Percentiles rank a stretch among this genome's conserved stretches.
Evolutionary conservation across 64 coral and sea anemone genomes (phyloP).

Genomic region (Pachyseris speciosa): DNA sequence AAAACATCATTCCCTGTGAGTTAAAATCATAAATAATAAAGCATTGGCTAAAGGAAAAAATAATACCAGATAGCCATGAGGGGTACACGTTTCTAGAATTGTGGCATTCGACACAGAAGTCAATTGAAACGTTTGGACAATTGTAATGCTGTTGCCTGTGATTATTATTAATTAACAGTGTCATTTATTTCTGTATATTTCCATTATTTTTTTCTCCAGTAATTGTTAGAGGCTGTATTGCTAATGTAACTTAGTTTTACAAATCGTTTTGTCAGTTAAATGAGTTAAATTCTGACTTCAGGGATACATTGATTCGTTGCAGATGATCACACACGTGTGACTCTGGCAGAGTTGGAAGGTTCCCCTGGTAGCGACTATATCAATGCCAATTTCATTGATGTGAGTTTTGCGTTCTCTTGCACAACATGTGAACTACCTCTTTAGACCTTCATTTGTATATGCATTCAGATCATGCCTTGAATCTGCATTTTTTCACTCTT

Average conservation of each 20-base stretch:
- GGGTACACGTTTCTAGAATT: too few relatives aligned
- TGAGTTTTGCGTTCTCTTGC: conserved; percentile 10
- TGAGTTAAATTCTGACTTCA: too few relatives aligned
- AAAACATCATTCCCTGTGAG: conserved; percentile 88
- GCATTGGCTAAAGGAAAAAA: neutral
- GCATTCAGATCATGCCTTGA: neutral
- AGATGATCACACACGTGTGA: conserved; percentile 77
- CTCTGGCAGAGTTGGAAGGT: conserved; percentile 62
- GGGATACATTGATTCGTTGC: neutral
- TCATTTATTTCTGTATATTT: too few relatives aligned
- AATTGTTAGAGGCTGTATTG: too few relatives aligned
- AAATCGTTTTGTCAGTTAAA: neutral
- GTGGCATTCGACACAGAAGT: too few relatives aligned
- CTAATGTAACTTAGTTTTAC: too few relatives aligned
- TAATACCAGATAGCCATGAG: too few relatives aligned
- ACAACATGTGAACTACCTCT: neutral
- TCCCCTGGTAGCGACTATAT: conserved; percentile 75
- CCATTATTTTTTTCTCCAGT: too few relatives aligned
- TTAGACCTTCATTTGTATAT: neutral
- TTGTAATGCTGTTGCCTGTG: too few relatives aligned
- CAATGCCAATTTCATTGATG: conserved; percentile 85
- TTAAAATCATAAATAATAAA: neutral
- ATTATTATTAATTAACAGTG: too few relatives aligned
- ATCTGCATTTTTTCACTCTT: neutral
- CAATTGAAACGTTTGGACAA: too few relatives aligned